These are phyloP conservation scores for Cheilinus undulatus DNA, from an alignment of 2,113 vertebrate species.

Conservation along the genomic window DNA sequence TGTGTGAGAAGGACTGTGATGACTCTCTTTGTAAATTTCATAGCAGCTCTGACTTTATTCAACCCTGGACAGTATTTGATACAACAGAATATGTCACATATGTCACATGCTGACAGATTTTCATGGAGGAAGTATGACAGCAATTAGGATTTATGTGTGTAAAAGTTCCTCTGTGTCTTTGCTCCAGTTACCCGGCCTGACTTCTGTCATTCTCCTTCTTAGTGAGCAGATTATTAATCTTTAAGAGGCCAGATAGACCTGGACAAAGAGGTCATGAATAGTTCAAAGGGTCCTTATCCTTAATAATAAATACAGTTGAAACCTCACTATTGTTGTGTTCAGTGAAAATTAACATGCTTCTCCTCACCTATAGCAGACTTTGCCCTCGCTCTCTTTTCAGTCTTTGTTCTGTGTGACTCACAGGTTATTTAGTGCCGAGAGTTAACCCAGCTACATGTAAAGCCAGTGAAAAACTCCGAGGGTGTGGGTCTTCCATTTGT, in stretches of 20 bases:
- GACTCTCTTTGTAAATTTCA: neutral
- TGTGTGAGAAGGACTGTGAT: neutral
- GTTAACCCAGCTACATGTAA: constrained; percentile 11
- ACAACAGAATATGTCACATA: neutral
- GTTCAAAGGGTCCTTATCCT: neutral
- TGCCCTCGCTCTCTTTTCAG: constrained; percentile 18
- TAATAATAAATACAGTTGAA: neutral
- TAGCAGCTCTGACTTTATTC: neutral
- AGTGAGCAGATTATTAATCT: neutral
- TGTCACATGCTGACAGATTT: constrained; percentile 26
- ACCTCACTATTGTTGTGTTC: neutral
- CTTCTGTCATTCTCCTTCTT: neutral
- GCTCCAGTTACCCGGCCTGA: neutral
- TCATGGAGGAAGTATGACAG: constrained; percentile 38
- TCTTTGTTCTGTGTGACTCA: constrained; percentile 36
- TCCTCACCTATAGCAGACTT: constrained; percentile 28
- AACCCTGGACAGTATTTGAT: neutral
- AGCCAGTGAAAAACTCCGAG: constrained; percentile 4
- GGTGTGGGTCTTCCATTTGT: neutral
- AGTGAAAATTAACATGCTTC: neutral
- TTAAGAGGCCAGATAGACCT: neutral
- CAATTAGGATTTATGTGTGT: constrained; percentile 25
- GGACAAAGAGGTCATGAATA: neutral
- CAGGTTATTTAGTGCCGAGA: constrained; percentile 15
- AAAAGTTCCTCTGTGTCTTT: constrained; percentile 33